phyloP scores from a whole-genome alignment of 2,888 invertebrate species.

The Sinelater perroti region DNA sequence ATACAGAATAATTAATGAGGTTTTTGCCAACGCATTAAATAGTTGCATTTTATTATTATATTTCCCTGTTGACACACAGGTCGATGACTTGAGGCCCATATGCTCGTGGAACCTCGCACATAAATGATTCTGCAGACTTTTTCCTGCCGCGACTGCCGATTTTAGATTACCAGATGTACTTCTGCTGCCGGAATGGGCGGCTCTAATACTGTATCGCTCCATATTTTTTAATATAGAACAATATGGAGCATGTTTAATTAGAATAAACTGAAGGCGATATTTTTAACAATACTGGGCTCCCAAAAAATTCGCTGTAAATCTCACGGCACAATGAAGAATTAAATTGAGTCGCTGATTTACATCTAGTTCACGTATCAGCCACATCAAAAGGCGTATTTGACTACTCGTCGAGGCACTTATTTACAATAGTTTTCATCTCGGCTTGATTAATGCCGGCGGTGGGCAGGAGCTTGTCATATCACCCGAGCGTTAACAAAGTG shows the following conservation, averaged over 20 bases:
- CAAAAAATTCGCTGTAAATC: too few relatives aligned
- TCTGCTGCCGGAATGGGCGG: background rate
- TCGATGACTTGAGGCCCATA: constrained; percentile 22
- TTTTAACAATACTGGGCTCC: too few relatives aligned
- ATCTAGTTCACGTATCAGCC: constrained; percentile 11
- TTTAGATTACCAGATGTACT: constrained; percentile 1
- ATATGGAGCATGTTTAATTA: too few relatives aligned
- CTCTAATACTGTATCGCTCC: too few relatives aligned
- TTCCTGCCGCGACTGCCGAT: constrained; percentile 10
- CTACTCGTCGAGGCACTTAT: constrained; percentile 10
- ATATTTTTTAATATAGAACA: too few relatives aligned
- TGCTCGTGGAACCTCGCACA: constrained; percentile 18
- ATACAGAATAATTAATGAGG: constrained; percentile 27
- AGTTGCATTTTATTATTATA: too few relatives aligned
- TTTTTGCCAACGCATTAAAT: too few relatives aligned
- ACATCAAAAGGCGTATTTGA: constrained; percentile 13
- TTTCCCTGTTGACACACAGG: too few relatives aligned
- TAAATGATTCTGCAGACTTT: constrained; percentile 8
- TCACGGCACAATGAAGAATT: background rate
- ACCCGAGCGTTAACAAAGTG: constrained; percentile 2
- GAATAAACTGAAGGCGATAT: background rate
- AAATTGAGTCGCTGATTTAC: constrained; percentile 1
- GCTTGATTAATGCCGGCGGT: constrained; percentile 15
- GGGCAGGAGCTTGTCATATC: constrained; percentile 13
- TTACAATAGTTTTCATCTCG: constrained; percentile 15